Evolutionary conservation across 2,888 invertebrate species (phyloP).

Genomic region (Epinotia ramella): DNA sequence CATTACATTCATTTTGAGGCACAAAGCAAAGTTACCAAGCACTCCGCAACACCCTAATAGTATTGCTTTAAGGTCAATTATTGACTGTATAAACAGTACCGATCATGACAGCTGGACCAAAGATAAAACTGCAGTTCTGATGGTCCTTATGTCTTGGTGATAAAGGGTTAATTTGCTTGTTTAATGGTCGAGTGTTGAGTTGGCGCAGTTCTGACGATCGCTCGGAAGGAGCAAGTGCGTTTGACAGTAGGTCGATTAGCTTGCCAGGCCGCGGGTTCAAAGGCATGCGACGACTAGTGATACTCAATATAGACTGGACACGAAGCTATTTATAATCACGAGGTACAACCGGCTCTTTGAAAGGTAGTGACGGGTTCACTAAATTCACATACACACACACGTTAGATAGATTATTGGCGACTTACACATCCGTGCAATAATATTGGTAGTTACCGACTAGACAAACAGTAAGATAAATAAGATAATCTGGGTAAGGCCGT

Average conservation of each 20-base stretch:
- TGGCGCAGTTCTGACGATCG: slow-evolving; percentile 65
- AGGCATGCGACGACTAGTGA: slow-evolving; percentile 53
- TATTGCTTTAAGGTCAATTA: slow-evolving; percentile 43
- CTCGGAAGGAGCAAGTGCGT: slow-evolving; percentile 73
- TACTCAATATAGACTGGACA: slow-evolving; percentile 37
- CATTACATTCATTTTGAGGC: slow-evolving; percentile 56
- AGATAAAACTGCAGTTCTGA: slow-evolving; percentile 29
- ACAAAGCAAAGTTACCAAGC: slow-evolving; percentile 46
- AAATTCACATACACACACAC: neutral
- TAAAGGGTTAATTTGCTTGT: slow-evolving; percentile 45
- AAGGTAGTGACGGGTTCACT: slow-evolving; percentile 10
- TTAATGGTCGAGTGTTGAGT: slow-evolving; percentile 5
- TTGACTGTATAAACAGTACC: slow-evolving; percentile 27
- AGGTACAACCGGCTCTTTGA: slow-evolving; percentile 28
- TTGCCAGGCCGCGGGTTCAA: slow-evolving; percentile 69
- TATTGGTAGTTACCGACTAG: neutral
- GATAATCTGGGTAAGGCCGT: no score
- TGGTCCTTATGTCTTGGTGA: slow-evolving; percentile 10
- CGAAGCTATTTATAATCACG: slow-evolving; percentile 36
- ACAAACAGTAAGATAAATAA: neutral
- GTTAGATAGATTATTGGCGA: neutral
- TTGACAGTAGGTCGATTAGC: slow-evolving; percentile 79
- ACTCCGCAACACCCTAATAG: slow-evolving; percentile 27
- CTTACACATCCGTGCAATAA: neutral
- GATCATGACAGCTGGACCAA: slow-evolving; percentile 42